Evolutionary conservation across 2,888 invertebrate genomes (phyloP).

Genomic region (Hirtodrosophila cameraria): DNA sequence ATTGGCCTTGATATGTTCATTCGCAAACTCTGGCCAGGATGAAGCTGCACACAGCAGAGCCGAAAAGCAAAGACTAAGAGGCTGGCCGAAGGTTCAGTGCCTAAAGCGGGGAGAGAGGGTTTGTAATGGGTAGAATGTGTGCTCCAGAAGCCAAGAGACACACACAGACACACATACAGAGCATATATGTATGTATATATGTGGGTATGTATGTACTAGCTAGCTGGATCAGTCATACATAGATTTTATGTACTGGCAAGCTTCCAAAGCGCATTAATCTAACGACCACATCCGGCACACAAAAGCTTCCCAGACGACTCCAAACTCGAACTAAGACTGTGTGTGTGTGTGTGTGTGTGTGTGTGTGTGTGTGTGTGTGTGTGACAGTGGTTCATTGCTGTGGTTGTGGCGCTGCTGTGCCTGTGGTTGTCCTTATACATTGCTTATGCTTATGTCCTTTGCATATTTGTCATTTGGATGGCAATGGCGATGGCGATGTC

Average conservation of each 20-base stretch:
- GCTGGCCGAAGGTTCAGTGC: constrained; percentile 23
- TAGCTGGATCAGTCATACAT: constrained; percentile 57
- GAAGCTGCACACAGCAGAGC: neutral
- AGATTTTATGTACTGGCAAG: constrained; percentile 78
- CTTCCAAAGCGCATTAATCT: constrained; percentile 78
- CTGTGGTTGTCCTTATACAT: constrained; percentile 66
- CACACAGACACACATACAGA: constrained; percentile 18
- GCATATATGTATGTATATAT: constrained; percentile 2
- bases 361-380: constrained; percentile 4
- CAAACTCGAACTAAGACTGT: constrained; percentile 14
- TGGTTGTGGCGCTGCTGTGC: constrained; percentile 21
- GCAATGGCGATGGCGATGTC: constrained; percentile 44
- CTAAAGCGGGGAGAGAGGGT: too few relatives aligned
- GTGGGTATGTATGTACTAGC: neutral
- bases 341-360: neutral
- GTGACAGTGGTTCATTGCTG: neutral
- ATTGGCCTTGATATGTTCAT: constrained; percentile 50
- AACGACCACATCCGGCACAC: constrained; percentile 76
- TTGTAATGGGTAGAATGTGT: too few relatives aligned
- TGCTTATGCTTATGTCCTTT: constrained; percentile 78
- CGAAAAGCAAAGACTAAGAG: constrained; percentile 5
- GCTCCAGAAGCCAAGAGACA: constrained; percentile 20
- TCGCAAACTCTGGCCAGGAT: constrained; percentile 23
- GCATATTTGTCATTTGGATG: constrained; percentile 75
- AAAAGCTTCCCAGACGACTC: constrained; percentile 46